Conservation (phyloP, 2,113 vertebrate genomes). For the Brienomyrus longianalis region DNA sequence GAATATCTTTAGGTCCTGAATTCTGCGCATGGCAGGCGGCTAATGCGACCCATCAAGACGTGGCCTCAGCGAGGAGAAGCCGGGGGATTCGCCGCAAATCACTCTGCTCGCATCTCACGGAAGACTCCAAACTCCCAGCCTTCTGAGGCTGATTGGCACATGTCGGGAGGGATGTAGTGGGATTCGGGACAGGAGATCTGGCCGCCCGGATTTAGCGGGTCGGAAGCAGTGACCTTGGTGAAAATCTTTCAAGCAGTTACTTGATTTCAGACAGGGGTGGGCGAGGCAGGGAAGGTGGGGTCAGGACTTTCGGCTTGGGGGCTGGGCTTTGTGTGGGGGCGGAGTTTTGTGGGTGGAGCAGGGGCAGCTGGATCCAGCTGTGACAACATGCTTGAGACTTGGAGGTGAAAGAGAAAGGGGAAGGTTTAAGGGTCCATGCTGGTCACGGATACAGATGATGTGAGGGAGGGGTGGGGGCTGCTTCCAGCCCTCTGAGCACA, state of each 20-base stretch:
- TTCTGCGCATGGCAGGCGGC: neutral
- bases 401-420: neutral
- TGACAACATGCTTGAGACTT: neutral
- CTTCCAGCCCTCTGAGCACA: conserved; percentile 36
- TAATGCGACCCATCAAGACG: neutral
- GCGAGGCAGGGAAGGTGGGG: too few relatives aligned
- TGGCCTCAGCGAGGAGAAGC: neutral
- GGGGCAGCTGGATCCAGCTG: neutral
- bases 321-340: neutral
- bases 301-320: neutral
- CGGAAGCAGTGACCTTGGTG: neutral
- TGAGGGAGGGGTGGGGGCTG: neutral
- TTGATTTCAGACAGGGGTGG: neutral
- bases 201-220: neutral
- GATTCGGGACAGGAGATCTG: neutral
- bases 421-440: neutral
- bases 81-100: neutral
- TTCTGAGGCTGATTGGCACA: neutral
- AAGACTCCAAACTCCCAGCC: neutral
- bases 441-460: neutral
- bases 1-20: neutral
- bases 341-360: neutral
- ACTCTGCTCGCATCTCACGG: neutral
- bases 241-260: neutral
- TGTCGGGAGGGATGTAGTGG: neutral